Evolutionary conservation across 1,140 invertebrate genomes (phyloP), one percentile per base, ranked within the genome.

Genomic region (Mamestra configurata): DNA sequence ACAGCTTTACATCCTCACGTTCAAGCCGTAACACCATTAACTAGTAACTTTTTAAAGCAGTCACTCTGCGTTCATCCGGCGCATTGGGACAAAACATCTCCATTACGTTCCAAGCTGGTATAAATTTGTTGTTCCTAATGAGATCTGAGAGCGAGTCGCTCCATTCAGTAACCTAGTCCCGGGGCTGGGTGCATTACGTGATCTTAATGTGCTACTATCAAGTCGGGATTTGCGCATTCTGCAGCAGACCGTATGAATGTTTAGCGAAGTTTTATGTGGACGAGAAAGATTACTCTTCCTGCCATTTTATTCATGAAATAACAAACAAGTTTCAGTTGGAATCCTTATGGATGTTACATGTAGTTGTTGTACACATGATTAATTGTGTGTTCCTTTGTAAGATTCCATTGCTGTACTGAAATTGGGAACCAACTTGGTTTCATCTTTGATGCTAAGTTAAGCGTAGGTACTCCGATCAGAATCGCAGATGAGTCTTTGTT

Each of bases 61-160:
- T 37, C n/a, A 66, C 18, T 66, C 35, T 37, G 31, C 31, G 59
- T 10, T 70, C 18, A 70, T 18, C 40, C 40, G 31, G 31, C 40
- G 40, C 61, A 22, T 40, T 4, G 61, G 61, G 22, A 70, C 66
- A 70, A 46, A 68, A 68, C 64, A 40, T 68, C 64, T 68, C 37
- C 37, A 46, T 46, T 68, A 46, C 40, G 22, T 24, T 24, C 20
- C 53, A 55, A 70, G 18, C 40, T 5, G 15, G 73, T 64, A 64
- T 77, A 77, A 77, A 64, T 77, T 77, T 31, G 59, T 59, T 77
- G 43, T 20, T 64, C 18, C 57, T 77, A 64, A 77, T 77, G 73
- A 64, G 55, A 77, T 77, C 11, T 49, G 73, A 64, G 72, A 61
- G 71, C 49, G 57, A 46, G 20, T 46, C 24, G 40, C 22, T 70